Evolutionary conservation across 2,888 invertebrate species (phyloP).

Genomic region (Arenicola marina): DNA sequence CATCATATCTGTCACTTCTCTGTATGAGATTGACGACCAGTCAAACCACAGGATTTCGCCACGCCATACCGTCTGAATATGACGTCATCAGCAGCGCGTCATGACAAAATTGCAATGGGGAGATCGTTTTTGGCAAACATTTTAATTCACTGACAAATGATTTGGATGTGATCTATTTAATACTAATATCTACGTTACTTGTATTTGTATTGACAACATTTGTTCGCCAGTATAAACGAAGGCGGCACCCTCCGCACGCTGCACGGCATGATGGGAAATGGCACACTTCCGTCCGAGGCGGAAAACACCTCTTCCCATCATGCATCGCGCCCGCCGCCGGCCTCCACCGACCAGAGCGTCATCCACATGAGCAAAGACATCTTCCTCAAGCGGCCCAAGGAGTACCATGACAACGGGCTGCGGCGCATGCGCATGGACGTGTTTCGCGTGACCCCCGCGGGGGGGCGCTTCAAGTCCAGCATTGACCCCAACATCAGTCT

Average conservation of each 20-base stretch:
- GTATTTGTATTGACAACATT: no score
- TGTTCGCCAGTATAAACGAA: slow-evolving; percentile 24
- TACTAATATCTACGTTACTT: no score
- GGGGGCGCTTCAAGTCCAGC: slow-evolving; percentile 49
- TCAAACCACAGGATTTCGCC: no score
- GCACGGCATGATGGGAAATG: slow-evolving; percentile 14
- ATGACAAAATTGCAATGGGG: no score
- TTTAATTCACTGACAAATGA: no score
- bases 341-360: not conserved
- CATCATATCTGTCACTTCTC: no score
- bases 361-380: slow-evolving; percentile 15
- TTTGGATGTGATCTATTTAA: no score
- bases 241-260: slow-evolving; percentile 25
- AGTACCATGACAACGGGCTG: not conserved
- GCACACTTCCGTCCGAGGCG: no score
- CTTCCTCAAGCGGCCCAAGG: slow-evolving; percentile 5
- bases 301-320: not conserved
- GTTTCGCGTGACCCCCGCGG: slow-evolving; percentile 48
- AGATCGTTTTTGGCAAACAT: no score
- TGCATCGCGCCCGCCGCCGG: not conserved
- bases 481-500: slow-evolving; percentile 45
- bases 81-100: no score
- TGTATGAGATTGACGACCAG: no score
- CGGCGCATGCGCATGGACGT: slow-evolving; percentile 4
- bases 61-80: no score